phyloP scores from a whole-genome alignment of 2,888 invertebrate genomes.

The Dolomedes plantarius region DNA sequence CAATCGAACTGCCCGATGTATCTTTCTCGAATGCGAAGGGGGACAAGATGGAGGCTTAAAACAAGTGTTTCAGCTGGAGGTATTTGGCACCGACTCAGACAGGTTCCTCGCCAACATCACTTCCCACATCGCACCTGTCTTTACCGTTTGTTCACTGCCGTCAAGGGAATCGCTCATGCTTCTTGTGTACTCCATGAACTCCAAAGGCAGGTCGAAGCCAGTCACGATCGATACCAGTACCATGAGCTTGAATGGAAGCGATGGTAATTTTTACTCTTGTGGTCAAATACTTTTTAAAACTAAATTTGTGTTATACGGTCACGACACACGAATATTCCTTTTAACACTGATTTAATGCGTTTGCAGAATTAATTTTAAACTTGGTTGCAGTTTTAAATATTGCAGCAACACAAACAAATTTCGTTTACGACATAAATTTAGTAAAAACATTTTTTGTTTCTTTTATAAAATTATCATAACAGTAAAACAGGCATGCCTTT shows the following conservation, averaged over 20 bases:
- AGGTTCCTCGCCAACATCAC: slow-evolving; percentile 46
- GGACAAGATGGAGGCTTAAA: slow-evolving; percentile 61
- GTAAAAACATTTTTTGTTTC: too few species aligned
- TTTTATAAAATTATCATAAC: too few species aligned
- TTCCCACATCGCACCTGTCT: slow-evolving; percentile 34
- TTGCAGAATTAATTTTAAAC: too few species aligned
- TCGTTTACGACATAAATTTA: too few species aligned
- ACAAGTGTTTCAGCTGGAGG: slow-evolving; percentile 58
- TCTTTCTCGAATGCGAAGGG: slow-evolving; percentile 52
- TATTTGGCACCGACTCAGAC: slow-evolving; percentile 57
- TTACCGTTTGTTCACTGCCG: slow-evolving; percentile 53
- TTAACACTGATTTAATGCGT: too few species aligned
- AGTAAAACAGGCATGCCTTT: too few species aligned
- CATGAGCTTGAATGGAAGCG: slow-evolving; percentile 7
- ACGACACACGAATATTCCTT: too few species aligned
- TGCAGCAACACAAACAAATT: too few species aligned
- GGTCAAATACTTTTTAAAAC: too few species aligned
- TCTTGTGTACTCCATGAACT: slow-evolving; percentile 86
- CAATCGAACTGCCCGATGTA: slow-evolving; percentile 35
- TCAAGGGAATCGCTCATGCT: slow-evolving; percentile 87
- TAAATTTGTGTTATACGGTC: too few species aligned
- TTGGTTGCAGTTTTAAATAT: too few species aligned
- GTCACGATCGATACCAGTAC: slow-evolving; percentile 81
- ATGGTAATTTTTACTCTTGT: slow-evolving; percentile 23
- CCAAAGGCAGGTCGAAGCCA: slow-evolving; percentile 89